Percentiles rank a stretch among this genome's conserved stretches.
phyloP scores from a whole-genome alignment of 2,797 vertebrate species.

The Rhabdophis nuchalis region DNA sequence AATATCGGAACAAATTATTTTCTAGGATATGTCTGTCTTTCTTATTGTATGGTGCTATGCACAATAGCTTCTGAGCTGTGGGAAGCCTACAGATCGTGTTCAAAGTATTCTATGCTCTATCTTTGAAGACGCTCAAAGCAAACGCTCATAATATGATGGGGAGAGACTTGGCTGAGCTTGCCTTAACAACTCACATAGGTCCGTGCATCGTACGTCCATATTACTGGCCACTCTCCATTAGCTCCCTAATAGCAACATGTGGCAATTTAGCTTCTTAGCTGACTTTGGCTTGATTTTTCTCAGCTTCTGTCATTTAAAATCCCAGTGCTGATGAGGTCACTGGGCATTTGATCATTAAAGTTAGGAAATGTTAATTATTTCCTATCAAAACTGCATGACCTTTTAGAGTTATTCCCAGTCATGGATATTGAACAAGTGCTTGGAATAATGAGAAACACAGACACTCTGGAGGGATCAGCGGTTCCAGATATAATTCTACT shows the following conservation, averaged over 20 bases:
- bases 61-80: not conserved
- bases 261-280: not conserved
- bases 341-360: conserved; percentile 23
- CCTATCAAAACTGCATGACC: conserved; percentile 28
- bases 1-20: not conserved
- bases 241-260: not conserved
- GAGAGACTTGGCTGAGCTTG: too few species aligned
- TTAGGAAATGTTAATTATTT: conserved; percentile 31
- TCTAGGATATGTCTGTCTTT: not conserved
- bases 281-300: not conserved
- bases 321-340: conserved; percentile 7
- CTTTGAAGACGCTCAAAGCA: not conserved
- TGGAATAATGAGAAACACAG: conserved; percentile 7
- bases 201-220: not conserved
- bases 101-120: not conserved
- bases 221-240: not conserved
- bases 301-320: conserved; percentile 1
- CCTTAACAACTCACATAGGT: not conserved
- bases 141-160: not conserved
- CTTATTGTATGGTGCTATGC: not conserved
- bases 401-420: conserved; percentile 5
- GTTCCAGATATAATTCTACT: not conserved
- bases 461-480: not conserved
- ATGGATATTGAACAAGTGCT: conserved; percentile 20
- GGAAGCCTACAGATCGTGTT: not conserved